Evolutionary conservation across 2,888 invertebrate genomes (phyloP).

Genomic region (Chrysodeixis includens): DNA sequence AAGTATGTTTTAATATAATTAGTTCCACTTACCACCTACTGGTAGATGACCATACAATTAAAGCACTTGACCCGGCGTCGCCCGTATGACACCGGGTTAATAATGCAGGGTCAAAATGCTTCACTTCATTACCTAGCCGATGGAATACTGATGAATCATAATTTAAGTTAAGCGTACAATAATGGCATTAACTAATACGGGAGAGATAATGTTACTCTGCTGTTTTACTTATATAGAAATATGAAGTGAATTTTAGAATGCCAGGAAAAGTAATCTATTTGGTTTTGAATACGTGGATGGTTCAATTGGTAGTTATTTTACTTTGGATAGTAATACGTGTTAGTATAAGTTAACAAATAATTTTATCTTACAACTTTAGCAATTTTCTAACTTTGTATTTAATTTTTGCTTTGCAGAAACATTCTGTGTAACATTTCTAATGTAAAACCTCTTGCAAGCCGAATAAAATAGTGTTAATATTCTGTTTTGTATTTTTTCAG

Average conservation of each 20-base stretch:
- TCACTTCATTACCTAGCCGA: constrained; percentile 61
- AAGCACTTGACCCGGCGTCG: constrained; percentile 78
- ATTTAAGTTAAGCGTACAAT: constrained; percentile 22
- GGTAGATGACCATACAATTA: constrained; percentile 69
- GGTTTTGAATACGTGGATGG: no score
- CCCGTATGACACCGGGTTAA: constrained; percentile 70
- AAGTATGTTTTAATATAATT: background rate
- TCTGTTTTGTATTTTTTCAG: constrained; percentile 72
- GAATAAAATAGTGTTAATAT: constrained; percentile 38
- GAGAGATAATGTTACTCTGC: background rate
- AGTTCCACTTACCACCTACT: constrained; percentile 15
- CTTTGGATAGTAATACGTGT: no score
- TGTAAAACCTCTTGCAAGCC: background rate
- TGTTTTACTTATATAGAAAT: constrained; percentile 17
- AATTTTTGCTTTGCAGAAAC: no score
- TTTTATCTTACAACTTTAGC: background rate
- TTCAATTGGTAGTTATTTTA: no score
- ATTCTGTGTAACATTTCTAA: no score
- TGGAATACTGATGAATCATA: constrained; percentile 50
- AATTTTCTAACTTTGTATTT: background rate
- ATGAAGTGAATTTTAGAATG: no score
- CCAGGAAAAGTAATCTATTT: no score
- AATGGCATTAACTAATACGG: background rate
- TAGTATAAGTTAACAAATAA: no score
- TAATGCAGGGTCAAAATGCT: constrained; percentile 68